A percentile compares a stretch with the other conserved stretches of the same genome.
These are phyloP conservation scores for Drosophila novamexicana DNA, from an alignment of 1,140 invertebrate genomes.

Conservation along the genomic window DNA sequence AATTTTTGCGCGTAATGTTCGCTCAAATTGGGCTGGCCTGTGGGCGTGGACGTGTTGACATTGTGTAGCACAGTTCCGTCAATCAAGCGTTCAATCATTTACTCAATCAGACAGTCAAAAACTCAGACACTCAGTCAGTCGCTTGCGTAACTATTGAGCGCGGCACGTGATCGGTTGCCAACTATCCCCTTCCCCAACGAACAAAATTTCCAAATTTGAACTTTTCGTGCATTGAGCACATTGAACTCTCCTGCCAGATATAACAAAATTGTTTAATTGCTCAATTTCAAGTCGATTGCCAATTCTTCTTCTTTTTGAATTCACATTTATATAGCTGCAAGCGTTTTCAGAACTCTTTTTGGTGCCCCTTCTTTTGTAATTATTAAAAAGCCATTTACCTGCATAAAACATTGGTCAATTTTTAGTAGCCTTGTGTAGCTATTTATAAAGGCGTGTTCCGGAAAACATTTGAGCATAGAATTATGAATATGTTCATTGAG, in stretches of 20 bases:
- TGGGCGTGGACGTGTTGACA: conserved; percentile 43
- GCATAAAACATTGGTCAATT: conserved; percentile 27
- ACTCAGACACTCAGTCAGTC: conserved; percentile 17
- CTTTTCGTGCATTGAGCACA: conserved; percentile 56
- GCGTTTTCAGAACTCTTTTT: conserved; percentile 31
- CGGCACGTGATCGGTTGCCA: conserved; percentile 53
- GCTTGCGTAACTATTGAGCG: conserved; percentile 51
- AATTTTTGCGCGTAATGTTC: conserved; percentile 61
- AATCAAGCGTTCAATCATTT: conserved; percentile 52
- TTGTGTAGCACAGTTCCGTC: conserved; percentile 75
- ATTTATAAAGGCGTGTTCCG: conserved; percentile 8
- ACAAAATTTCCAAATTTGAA: conserved; percentile 10
- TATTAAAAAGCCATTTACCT: conserved; percentile 56
- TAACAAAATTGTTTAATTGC: conserved; percentile 56
- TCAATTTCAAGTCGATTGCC: conserved; percentile 51
- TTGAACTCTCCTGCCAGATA: conserved; percentile 46
- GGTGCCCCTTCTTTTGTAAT: conserved; percentile 22
- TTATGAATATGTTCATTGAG: not conserved
- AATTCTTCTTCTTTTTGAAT: conserved; percentile 28
- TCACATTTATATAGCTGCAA: conserved; percentile 42
- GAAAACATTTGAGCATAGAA: conserved; percentile 4
- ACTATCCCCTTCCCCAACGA: not conserved
- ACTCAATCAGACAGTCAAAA: conserved; percentile 4
- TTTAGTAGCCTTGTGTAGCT: not conserved
- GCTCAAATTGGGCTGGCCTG: conserved; percentile 36